Evolutionary conservation across 2,113 vertebrate genomes (phyloP), one percentile per base, ranked within the genome.

Genomic region (Diglossa brunneiventris): DNA sequence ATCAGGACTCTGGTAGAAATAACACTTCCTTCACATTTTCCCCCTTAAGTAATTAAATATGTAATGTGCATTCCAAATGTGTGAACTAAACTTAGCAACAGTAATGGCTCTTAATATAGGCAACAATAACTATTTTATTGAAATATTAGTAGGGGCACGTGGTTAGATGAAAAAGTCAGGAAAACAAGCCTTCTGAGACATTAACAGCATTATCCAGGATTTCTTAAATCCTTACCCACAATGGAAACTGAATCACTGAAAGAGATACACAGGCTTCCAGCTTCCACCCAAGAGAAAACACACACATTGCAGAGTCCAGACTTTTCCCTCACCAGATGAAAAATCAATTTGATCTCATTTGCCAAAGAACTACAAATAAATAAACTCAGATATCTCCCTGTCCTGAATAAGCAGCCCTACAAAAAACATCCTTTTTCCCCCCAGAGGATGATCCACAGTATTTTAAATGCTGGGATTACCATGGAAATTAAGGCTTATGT

Each of bases 141-240:
- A 93, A 92, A 76, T 62, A 90, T 27, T 44, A 77, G 83, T 49
- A 82, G 41, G 44, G 13, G 20, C 74, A 82, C 30, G 24, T 59
- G 52, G 44, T 50, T 82, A 61, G 70, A 53, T 42, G 83, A 80
- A 82, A 79, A 56, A 67, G 52, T 10, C 31, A 50, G 28, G 88
- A 64, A 88, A 90, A 95, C 28, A 83, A 94, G 75, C 22, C 92
- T 73, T 62, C 62, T 62, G 85, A 92, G 90, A 92, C 79, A 83
- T 62, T 69, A 90, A 68, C 58, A 88, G 74, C 72, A 67, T 69
- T n/a, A 83, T 33, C 63, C n/a, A 80, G 63, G 58, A 67, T 91
- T 96, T 69, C 66, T 64, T 37, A 85, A 87, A 86, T 50, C 85
- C 67, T 69, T 42, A 66, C 37, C 75, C 77, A 35, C 89, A 35